These are phyloP conservation scores for Exocentrus adspersus DNA, from an alignment of 2,888 invertebrate species.

Conservation along the genomic window DNA sequence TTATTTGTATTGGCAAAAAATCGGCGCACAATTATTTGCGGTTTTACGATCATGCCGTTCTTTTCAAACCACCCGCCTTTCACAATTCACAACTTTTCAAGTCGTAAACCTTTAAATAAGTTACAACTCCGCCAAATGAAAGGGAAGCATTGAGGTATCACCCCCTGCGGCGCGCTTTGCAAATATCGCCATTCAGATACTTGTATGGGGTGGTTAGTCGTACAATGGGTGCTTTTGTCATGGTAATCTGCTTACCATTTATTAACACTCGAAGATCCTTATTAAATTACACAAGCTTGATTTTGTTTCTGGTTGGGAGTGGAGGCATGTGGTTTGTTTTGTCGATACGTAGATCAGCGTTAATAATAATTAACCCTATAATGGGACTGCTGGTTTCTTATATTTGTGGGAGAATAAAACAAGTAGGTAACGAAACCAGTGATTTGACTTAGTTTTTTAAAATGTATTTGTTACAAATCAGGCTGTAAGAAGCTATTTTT, in stretches of 20 bases:
- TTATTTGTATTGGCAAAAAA: too few relatives aligned
- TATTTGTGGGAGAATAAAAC: too few relatives aligned
- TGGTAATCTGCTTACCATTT: conserved; percentile 44
- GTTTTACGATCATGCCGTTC: conserved; percentile 25
- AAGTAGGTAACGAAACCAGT: too few relatives aligned
- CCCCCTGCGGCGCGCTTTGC: conserved; percentile 44
- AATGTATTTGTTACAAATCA: too few relatives aligned
- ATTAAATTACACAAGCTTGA: conserved; percentile 39
- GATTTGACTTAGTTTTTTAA: too few relatives aligned
- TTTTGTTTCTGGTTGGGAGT: conserved; percentile 32
- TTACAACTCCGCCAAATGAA: conserved; percentile 24
- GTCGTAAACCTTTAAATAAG: conserved; percentile 28
- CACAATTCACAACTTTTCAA: conserved; percentile 27
- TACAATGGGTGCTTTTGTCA: conserved; percentile 46
- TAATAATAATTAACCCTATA: conserved; percentile 15
- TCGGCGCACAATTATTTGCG: conserved; percentile 23
- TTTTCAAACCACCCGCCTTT: conserved; percentile 13
- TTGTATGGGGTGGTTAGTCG: conserved; percentile 42
- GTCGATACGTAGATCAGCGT: conserved; percentile 18
- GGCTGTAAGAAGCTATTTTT: too few relatives aligned
- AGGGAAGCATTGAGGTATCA: conserved; percentile 18
- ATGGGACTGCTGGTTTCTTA: conserved; percentile 1
- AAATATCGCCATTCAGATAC: conserved; percentile 48
- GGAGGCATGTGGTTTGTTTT: conserved; percentile 24
- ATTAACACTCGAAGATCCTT: conserved; percentile 44